Percentiles rank a stretch among this genome's conserved stretches.
Conservation (phyloP, 2,113 vertebrate species). For the Corythornis vintsioides region DNA sequence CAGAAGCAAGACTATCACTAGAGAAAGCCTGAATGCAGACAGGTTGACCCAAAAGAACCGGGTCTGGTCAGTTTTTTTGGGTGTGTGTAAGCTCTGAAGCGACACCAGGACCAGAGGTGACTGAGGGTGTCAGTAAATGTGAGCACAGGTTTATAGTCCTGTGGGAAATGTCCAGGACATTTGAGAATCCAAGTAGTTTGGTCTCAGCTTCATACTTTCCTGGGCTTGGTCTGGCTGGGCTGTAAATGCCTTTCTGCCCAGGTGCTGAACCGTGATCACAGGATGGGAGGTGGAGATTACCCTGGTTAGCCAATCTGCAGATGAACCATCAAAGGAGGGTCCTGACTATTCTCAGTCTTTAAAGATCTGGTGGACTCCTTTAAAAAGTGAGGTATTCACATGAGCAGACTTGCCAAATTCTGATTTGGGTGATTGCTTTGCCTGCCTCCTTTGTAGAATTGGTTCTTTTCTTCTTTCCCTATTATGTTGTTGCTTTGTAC, state of each 20-base stretch:
- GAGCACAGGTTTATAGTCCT: background rate
- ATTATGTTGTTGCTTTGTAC: background rate
- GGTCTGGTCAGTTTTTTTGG: fast-evolving
- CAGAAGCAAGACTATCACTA: background rate
- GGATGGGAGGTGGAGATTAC: background rate
- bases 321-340: background rate
- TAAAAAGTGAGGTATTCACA: background rate
- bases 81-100: background rate
- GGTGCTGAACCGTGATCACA: background rate
- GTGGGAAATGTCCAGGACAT: background rate
- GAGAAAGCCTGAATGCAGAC: background rate
- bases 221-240: background rate
- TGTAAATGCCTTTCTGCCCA: background rate
- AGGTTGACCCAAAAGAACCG: background rate
- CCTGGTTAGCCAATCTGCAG: background rate
- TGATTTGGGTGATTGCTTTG: conserved; percentile 21
- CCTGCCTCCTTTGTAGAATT: background rate
- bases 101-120: background rate
- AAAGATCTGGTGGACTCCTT: background rate
- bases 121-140: background rate
- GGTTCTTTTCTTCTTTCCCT: background rate
- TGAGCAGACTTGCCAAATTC: background rate
- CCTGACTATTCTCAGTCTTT: background rate
- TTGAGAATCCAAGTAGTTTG: background rate
- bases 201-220: background rate